A percentile compares a stretch with the other conserved stretches of the same genome.
Conservation (phyloP, 2,888 invertebrate genomes). For the Cephonodes hylas region DNA sequence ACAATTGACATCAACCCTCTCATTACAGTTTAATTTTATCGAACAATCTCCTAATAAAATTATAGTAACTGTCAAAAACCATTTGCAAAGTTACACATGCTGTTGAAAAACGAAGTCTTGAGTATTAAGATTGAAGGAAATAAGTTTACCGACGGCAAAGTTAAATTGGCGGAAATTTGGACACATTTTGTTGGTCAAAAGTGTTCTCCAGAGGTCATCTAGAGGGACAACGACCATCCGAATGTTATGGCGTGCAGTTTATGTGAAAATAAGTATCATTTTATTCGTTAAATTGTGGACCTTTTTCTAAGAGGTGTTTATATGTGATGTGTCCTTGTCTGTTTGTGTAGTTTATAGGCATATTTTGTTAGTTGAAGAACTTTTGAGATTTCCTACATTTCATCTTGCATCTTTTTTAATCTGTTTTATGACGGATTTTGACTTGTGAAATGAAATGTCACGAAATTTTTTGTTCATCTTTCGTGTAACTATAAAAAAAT, state of each 20-base stretch:
- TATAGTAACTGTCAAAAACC: not conserved
- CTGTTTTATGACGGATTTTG: too few relatives aligned
- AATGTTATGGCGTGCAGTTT: constrained; percentile 36
- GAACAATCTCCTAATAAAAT: too few relatives aligned
- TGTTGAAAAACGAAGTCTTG: not conserved
- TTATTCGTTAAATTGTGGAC: constrained; percentile 10
- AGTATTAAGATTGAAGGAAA: not conserved
- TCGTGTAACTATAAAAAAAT: too few relatives aligned
- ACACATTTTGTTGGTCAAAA: constrained; percentile 26
- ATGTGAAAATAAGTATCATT: constrained; percentile 9
- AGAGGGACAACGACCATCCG: constrained; percentile 39
- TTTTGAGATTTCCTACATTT: too few relatives aligned
- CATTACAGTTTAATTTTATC: constrained; percentile 4
- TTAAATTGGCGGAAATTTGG: constrained; percentile 14
- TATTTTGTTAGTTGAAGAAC: too few relatives aligned
- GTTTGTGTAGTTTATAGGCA: not conserved
- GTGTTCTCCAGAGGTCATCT: constrained; percentile 44
- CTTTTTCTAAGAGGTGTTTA: not conserved
- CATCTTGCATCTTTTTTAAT: too few relatives aligned
- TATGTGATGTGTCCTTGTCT: too few relatives aligned
- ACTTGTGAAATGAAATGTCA: too few relatives aligned
- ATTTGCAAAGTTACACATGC: not conserved
- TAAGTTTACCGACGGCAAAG: not conserved
- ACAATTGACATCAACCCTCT: constrained; percentile 7
- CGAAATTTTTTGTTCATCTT: too few relatives aligned